phyloP scores from a whole-genome alignment of 2,113 vertebrate genomes.

The Chloropsis cyanopogon region DNA sequence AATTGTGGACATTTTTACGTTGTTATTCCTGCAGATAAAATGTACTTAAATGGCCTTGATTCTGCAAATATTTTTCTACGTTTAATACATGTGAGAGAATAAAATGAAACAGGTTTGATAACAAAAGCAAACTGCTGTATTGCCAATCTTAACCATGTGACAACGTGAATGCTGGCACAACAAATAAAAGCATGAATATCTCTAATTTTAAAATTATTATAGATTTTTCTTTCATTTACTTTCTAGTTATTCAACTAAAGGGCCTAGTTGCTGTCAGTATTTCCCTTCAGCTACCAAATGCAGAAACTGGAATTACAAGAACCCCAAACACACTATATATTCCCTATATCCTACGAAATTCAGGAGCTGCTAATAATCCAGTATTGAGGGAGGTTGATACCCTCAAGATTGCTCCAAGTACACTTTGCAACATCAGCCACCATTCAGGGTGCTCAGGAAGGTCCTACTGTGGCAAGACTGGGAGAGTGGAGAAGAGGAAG shows the following conservation, averaged over 20 bases:
- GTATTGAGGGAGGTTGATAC: no score
- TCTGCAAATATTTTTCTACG: neutral
- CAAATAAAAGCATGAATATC: neutral
- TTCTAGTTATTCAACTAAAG: neutral
- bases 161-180: neutral
- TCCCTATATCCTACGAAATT: neutral
- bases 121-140: neutral
- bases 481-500: neutral
- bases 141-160: neutral
- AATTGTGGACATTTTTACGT: neutral
- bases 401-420: neutral
- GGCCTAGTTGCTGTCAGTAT: neutral
- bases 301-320: neutral
- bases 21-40: neutral
- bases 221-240: neutral
- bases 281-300: neutral
- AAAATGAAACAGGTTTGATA: neutral
- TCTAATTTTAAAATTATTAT: neutral
- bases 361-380: neutral
- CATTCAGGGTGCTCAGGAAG: neutral
- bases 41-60: neutral
- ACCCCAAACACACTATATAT: neutral
- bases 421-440: neutral
- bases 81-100: neutral
- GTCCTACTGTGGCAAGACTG: neutral